These are phyloP conservation scores for Colinus virginianus DNA, from an alignment of 2,113 vertebrate species.

Conservation along the genomic window DNA sequence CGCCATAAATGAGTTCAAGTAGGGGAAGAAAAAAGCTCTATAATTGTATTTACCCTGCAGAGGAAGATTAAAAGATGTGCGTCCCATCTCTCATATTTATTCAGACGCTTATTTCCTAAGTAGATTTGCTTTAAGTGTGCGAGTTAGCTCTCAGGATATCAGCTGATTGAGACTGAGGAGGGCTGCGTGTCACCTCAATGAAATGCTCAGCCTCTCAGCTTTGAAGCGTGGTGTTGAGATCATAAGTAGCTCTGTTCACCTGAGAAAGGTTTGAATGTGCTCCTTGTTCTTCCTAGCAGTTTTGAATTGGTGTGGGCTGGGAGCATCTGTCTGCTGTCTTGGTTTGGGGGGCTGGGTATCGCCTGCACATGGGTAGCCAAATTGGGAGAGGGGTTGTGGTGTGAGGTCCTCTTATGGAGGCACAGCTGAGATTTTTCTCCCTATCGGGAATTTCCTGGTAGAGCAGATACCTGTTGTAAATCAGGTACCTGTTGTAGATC, in stretches of 20 bases:
- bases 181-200: background rate
- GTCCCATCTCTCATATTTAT: conserved; percentile 37
- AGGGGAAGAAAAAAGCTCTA: background rate
- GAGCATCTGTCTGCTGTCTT: background rate
- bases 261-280: background rate
- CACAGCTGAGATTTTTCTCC: background rate
- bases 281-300: background rate
- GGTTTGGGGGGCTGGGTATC: background rate
- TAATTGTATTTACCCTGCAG: conserved; percentile 50
- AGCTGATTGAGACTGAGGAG: conserved; percentile 26
- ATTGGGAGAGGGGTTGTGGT: background rate
- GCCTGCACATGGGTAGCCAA: background rate
- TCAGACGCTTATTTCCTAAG: conserved; percentile 52
- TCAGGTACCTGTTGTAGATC: background rate
- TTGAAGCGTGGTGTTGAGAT: background rate
- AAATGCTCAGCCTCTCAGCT: background rate
- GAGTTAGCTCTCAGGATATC: conserved; percentile 7
- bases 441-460: background rate
- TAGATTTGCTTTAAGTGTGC: conserved; percentile 38
- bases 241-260: background rate
- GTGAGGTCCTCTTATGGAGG: accelerated
- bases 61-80: conserved; percentile 34
- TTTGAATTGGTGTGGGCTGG: background rate
- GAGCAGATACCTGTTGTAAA: background rate
- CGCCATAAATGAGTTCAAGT: conserved; percentile 33